Evolutionary conservation across 2,888 invertebrate species (phyloP), one percentile per base, ranked within the genome.

Genomic region (Apotomis betuletana): DNA sequence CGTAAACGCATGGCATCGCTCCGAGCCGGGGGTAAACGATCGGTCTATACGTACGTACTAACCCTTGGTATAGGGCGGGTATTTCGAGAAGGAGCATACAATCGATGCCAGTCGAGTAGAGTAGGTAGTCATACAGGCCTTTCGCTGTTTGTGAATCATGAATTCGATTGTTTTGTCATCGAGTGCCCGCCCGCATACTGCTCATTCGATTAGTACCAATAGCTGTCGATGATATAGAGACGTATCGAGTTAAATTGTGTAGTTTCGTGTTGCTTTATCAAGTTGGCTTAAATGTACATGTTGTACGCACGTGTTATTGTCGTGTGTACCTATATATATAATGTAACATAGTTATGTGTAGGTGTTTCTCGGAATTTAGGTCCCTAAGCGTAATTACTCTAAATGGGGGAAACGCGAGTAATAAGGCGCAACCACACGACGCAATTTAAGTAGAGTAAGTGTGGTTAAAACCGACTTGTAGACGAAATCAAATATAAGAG

Each of bases 121-220:
- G 67, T 51, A 67, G 49, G 67, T 67, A 72, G 70, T 54, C 65
- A 65, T 68, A 64, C 57, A 55, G 62, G 71, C 63, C 73, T 73
- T 69, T 70, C 46, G 41, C 67, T 49, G 67, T 75, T 77, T 77
- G 80, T 83, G 83, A 81, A 82, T 83, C 80, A 81, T 87, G 83
- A 81, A 79, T 85, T 84, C 74, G 76, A 78, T 79, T 78, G 76
- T 77, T 80, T 78, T 76, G 75, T 76, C 55, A 60, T 78, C 79
- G 71, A 77, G 78, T 78, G 80, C 76, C 80, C 77, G 79, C 75
- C 76, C 77, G 79, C 79, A 77, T 79, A 69, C 62, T 74, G 78
- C 76, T 65, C 74, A 76, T 74, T 75, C 76, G 80, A 84, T 86
- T 82, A 83, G 82, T 81, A 78, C 79, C 76, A 75, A 78, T 79